Conservation (phyloP, 2,888 invertebrate species). For the Druceiella hillmani region DNA sequence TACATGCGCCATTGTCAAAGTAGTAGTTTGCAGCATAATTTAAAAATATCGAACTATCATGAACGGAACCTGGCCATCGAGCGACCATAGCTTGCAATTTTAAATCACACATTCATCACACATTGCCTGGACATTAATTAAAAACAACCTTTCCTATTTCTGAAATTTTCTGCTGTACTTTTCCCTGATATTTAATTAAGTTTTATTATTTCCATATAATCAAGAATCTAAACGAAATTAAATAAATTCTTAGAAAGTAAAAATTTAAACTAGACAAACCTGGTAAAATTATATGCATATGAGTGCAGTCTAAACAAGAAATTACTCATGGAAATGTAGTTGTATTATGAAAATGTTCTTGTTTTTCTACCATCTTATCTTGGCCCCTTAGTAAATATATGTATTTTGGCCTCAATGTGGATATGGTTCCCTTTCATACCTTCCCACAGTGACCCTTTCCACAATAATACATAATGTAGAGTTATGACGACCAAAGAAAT, state of each 20-base stretch:
- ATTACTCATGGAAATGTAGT: constrained; percentile 16
- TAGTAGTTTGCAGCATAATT: no score
- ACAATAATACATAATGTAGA: constrained; percentile 12
- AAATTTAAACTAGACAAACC: constrained; percentile 7
- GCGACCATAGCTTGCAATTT: constrained; percentile 9
- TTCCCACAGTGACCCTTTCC: no score
- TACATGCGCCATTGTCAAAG: constrained; percentile 8
- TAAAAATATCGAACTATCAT: constrained; percentile 16
- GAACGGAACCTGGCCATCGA: constrained; percentile 15
- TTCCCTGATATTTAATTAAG: no score
- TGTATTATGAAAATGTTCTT: constrained; percentile 14
- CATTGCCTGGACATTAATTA: constrained; percentile 7
- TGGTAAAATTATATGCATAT: constrained; percentile 11
- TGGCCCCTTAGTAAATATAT: no score
- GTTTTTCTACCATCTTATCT: constrained; percentile 11
- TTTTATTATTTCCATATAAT: no score
- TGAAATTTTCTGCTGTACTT: constrained; percentile 13
- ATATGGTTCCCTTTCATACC: constrained; percentile 14
- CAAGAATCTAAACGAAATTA: no score
- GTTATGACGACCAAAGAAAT: constrained; percentile 15
- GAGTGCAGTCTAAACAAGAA: constrained; percentile 15
- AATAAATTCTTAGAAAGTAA: no score
- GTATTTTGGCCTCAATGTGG: no score
- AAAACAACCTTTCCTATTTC: constrained; percentile 14
- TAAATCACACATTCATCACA: constrained; percentile 6